phyloP scores from a whole-genome alignment of 1,140 invertebrate genomes.

The Ostrea edulis region DNA sequence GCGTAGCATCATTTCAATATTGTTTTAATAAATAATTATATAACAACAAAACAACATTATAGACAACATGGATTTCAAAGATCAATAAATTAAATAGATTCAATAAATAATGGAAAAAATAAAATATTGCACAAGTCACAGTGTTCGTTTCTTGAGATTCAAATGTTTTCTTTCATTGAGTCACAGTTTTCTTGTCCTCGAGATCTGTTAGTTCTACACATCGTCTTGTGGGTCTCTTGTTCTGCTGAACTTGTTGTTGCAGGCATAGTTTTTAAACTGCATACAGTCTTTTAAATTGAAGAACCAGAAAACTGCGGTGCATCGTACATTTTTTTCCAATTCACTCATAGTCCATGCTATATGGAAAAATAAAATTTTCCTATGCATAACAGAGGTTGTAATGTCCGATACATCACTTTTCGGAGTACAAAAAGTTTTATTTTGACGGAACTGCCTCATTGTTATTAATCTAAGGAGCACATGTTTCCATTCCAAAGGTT shows the following conservation, averaged over 20 bases:
- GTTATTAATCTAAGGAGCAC: not conserved
- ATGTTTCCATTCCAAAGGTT: not conserved
- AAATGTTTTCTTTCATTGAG: not conserved
- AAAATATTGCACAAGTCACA: conserved; percentile 24
- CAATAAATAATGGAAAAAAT: not conserved
- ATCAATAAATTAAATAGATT: conserved; percentile 16
- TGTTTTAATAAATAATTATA: conserved; percentile 17
- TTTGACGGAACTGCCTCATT: not conserved
- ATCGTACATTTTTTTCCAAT: no score
- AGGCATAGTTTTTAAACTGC: not conserved
- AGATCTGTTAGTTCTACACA: not conserved
- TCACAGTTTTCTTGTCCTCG: not conserved
- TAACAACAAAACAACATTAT: conserved; percentile 20
- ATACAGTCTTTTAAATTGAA: not conserved
- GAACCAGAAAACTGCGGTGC: no score
- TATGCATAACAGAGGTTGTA: not conserved
- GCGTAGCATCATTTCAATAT: not conserved
- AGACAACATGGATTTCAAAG: conserved; percentile 16
- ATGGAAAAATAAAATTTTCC: not conserved
- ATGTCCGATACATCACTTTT: not conserved
- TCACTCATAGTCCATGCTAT: no score
- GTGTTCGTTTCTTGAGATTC: not conserved
- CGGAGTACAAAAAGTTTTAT: not conserved
- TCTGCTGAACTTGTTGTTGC: not conserved
- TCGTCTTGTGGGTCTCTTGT: not conserved